These are phyloP conservation scores for Clupea harengus DNA, from an alignment of 2,113 vertebrate species.

Conservation along the genomic window DNA sequence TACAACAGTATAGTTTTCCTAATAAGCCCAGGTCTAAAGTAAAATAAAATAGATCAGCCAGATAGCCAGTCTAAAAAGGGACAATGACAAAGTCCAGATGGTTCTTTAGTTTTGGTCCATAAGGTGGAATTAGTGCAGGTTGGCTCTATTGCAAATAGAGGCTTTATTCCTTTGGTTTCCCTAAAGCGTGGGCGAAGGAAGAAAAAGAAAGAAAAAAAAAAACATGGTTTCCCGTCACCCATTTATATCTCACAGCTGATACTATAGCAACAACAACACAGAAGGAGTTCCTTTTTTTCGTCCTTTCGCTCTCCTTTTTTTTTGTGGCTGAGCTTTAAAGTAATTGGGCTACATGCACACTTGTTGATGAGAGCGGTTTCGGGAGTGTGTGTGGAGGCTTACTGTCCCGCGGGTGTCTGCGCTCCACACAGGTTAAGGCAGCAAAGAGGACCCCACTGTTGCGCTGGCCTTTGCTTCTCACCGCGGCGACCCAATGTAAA, in stretches of 20 bases:
- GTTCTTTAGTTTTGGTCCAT: neutral
- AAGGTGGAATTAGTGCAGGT: neutral
- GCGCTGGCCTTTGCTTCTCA: neutral
- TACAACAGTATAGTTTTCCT: neutral
- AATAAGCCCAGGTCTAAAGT: neutral
- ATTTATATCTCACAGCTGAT: neutral
- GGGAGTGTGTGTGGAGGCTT: neutral
- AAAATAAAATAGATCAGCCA: neutral
- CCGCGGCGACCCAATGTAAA: conserved; percentile 55
- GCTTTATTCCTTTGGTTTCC: neutral
- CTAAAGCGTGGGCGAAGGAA: neutral
- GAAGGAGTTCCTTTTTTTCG: neutral
- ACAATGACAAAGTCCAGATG: conserved; percentile 2
- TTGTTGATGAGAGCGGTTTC: neutral
- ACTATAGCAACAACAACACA: neutral
- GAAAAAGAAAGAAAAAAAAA: neutral
- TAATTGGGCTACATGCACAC: neutral
- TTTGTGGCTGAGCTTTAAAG: neutral
- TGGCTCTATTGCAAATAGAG: neutral
- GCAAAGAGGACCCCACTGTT: conserved; percentile 27
- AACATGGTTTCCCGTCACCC: neutral
- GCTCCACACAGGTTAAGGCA: neutral
- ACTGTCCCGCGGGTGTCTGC: neutral
- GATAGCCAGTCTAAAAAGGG: neutral
- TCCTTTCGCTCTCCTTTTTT: neutral